Conservation (phyloP, 2,113 vertebrate species). For the Psettodes erumei region DNA sequence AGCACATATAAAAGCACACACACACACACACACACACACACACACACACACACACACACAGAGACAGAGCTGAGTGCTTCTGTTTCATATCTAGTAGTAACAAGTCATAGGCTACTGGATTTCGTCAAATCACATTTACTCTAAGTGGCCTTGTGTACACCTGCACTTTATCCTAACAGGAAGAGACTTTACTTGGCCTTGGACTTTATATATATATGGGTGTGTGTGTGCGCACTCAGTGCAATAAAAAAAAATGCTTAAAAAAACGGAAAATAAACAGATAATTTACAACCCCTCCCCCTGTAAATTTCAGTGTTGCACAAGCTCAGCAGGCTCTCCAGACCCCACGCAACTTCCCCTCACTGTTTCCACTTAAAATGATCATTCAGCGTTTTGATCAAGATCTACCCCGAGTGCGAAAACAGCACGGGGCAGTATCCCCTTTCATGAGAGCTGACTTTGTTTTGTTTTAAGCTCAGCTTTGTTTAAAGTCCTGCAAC, state of each 20-base stretch:
- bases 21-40: constrained; percentile 6
- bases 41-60: constrained; percentile 1
- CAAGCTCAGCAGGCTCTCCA: constrained; percentile 40
- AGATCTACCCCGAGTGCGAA: constrained; percentile 43
- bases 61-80: background rate
- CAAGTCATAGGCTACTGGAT: background rate
- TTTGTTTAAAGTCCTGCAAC: constrained; percentile 59
- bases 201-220: background rate
- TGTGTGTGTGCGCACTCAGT: background rate
- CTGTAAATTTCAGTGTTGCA: constrained; percentile 31
- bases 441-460: constrained; percentile 64
- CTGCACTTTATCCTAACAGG: background rate
- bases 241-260: background rate
- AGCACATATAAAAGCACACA: background rate
- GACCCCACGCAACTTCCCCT: constrained; percentile 57
- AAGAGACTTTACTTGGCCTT: background rate
- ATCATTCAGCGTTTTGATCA: constrained; percentile 69
- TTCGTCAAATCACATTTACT: background rate
- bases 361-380: constrained; percentile 57
- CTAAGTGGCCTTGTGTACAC: background rate
- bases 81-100: background rate
- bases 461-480: constrained; percentile 60
- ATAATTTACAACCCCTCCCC: constrained; percentile 8
- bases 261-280: constrained; percentile 4
- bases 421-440: constrained; percentile 56